Evolutionary conservation across 2,113 vertebrate species (phyloP).

Genomic region (Helogale parvula): DNA sequence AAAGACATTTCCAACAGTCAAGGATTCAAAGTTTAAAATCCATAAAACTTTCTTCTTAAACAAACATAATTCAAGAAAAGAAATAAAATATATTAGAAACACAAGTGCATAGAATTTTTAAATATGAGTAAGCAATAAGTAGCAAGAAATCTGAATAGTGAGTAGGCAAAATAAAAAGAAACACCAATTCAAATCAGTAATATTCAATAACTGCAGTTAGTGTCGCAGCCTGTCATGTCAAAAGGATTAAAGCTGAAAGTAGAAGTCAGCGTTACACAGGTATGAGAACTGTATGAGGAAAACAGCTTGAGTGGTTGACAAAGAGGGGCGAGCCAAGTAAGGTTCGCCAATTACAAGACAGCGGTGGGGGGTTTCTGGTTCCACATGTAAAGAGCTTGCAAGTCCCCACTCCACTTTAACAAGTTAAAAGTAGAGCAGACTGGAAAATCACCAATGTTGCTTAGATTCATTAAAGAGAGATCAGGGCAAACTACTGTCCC

Average conservation of each 20-base stretch:
- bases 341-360: background rate
- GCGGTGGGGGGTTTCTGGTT: background rate
- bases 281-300: background rate
- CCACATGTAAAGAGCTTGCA: background rate
- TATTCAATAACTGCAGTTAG: background rate
- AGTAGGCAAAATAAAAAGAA: conserved; percentile 35
- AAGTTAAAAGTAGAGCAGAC: background rate
- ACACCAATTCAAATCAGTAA: background rate
- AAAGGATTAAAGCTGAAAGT: background rate
- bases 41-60: conserved; percentile 8
- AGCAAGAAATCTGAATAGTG: background rate
- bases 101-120: background rate
- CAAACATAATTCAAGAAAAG: background rate
- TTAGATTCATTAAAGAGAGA: background rate
- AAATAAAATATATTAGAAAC: background rate
- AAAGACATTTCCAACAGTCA: background rate
- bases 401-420: background rate
- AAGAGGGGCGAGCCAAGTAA: background rate
- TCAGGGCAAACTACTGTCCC: background rate
- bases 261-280: background rate
- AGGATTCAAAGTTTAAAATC: conserved; percentile 43
- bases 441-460: background rate
- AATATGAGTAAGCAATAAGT: background rate
- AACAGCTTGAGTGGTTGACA: background rate
- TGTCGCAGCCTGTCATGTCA: background rate